A percentile compares a stretch with the other conserved stretches of the same genome.
These are phyloP conservation scores for Chrysocyon brachyurus DNA, from an alignment of 2,797 vertebrate genomes.

Conservation along the genomic window DNA sequence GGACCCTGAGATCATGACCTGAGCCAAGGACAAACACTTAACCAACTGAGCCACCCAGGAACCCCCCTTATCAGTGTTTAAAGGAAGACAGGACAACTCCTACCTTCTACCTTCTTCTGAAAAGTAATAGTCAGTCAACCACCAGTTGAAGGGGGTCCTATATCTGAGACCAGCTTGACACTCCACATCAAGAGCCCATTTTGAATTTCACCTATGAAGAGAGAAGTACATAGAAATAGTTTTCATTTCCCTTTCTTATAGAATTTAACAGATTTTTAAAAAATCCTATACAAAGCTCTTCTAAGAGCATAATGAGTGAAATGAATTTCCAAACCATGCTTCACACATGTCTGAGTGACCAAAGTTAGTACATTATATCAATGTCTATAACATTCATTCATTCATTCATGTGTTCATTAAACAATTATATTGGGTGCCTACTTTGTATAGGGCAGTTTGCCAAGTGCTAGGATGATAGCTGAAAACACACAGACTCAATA, in stretches of 20 bases:
- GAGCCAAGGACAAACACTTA: neutral
- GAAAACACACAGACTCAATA: neutral
- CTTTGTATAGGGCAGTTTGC: neutral
- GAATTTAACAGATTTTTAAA: slow-evolving; percentile 53
- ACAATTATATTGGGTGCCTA: neutral
- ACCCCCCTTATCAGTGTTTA: neutral
- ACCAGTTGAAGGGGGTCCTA: neutral
- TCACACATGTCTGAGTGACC: neutral
- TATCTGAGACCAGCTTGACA: slow-evolving; percentile 12
- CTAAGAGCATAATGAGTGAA: neutral
- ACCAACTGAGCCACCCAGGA: neutral
- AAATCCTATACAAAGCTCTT: neutral
- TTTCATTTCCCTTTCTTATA: slow-evolving; percentile 22
- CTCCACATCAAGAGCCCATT: neutral
- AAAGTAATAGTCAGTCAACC: slow-evolving; percentile 26
- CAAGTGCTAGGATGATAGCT: neutral
- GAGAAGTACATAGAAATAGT: neutral
- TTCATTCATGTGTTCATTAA: neutral
- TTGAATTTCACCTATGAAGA: slow-evolving; percentile 44
- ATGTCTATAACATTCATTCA: neutral
- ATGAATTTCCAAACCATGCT: neutral
- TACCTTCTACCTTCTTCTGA: neutral
- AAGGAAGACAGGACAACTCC: neutral
- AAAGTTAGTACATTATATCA: neutral
- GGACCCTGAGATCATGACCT: neutral